Base-by-base conservation (phyloP, 1,140 invertebrate genomes). In the Cotesia chilonis region DNA sequence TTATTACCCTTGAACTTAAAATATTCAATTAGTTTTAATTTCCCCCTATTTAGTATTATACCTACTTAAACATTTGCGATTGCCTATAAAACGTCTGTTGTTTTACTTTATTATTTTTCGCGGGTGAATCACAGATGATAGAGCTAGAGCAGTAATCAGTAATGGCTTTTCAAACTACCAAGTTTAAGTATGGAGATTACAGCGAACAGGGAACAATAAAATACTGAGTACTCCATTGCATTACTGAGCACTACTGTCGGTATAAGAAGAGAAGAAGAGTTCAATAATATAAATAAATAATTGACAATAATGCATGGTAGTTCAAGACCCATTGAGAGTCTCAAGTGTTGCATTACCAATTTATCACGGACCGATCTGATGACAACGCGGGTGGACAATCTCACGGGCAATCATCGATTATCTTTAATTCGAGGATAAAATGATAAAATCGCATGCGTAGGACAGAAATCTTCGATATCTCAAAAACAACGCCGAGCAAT, bases 281-380 rank as follows among this genome's bases (percentile, higher is more conserved):
- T 41, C 64, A 37, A 20, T 20, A 59, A 20, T 17, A 59, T 17
- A 6, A n/a, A 20, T 36, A 28, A 28, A 4, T 6, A 17, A 28
- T 5, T 14, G 14, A 9, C 9, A 20, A 6, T 9, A 66, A 17
- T 61, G 63, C 60, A 12, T 47, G 28, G 67, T 67, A 70, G 68
- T 28, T 28, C 28, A 28, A 28, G 28, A 28, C 28, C 28, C 28
- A 28, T 3, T 28, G 68, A 72, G 74, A 77, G 76, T 80, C 79
- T 70, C 76, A 77, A 70, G 74, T 74, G 74, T 71, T 64, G 69
- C 74, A 81, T 82, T 81, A 82, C 79, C 80, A 71, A 82, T 82
- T 82, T 80, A 78, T 57, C 78, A 82, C 78, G 81, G 79, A 76
- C 68, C 70, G 10, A 47, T 10, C 41, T 9, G 57, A 12, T 28